Evolutionary conservation across 2,888 invertebrate genomes (phyloP), one percentile per base, ranked within the genome.

Genomic region (Drosophila incognita): DNA sequence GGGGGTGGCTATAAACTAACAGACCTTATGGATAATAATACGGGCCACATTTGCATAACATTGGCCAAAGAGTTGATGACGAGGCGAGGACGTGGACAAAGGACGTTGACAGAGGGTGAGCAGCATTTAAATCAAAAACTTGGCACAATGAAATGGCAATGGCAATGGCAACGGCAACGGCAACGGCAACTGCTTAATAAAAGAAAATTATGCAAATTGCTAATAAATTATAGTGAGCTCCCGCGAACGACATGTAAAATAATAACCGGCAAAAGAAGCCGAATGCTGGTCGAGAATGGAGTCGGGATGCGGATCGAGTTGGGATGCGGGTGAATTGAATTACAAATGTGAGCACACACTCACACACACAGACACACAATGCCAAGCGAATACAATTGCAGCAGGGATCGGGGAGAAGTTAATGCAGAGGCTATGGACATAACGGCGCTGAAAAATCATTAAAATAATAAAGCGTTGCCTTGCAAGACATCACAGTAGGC

Each of bases 131-230:
- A 78, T 83, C 87, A 83, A 81, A 75, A 76, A 75, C 64, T 74
- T 74, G 64, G 64, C 66, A 73, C 69, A 75, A 79, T 72, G 83
- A 78, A 70, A 74, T 24, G 21, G 74, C 83, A 75, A 77, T 73
- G 77, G 65, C 81, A 29, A 29, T 72, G 80, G 68, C 76, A 85
- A 87, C 69, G 80, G 68, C 76, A 85, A 87, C 69, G 35, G 74
- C 83, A 75, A 76, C 74, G 80, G 68, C 76, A 85, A 87, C 69
- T 84, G 83, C 84, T 83, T 85, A 73, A 90, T 89, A 76, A 89
- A 86, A 81, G 83, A 90, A 90, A 90, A 89, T 87, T 87, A 87
- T 87, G 87, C 87, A 90, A 87, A 87, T 87, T 87, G 88, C 91
- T 87, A 87, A 87, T 87, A 89, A 90, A 90, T 87, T 87, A 89